Base-by-base conservation (phyloP, 2,888 invertebrate genomes). In the Conus canariensis region DNA sequence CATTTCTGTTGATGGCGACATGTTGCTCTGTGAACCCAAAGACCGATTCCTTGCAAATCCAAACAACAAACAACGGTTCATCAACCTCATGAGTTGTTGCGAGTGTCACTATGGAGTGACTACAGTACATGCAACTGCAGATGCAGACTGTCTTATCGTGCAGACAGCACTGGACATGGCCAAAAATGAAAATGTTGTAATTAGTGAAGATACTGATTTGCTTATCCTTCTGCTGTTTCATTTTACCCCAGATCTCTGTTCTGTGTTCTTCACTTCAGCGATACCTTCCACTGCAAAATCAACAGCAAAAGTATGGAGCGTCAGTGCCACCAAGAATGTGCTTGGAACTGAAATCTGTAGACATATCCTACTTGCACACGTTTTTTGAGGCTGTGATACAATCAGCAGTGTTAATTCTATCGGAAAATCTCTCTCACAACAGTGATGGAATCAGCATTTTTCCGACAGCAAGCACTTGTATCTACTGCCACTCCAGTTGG, bases 111-210 rank as follows among this genome's bases (percentile, higher is more conserved):
- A 59, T 70, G 93, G 92, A 4, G 87, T 87, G 45, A 56, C 56
- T 59, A 85, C 89, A 19, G 45, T 85, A 0, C 92, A 94, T 89
- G 93, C 94, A 19, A 19, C 30, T 30, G 30, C 56, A 16, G 94
- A 94, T 91, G 94, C 94, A 25, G 94, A 94, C 88, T 12, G 92
- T 30, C 87, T 92, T 2, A 93, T 94, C n/a, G n/a, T n/a, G n/a
- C n/a, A n/a, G n/a, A n/a, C n/a, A 59, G 93, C 92, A 0, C 59
- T 94, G 16, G 64, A 89, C 8, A 64, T 14, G 77, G 91, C 93
- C n/a, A 59, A 16, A 10, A 82, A 58, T 30, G n/a, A n/a, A 14
- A 8, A 25, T 77, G 82, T 22, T 45, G 19, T 90, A 16, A 45
- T 92, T 86, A 92, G 89, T 59, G 89, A 92, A 86, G 91, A 94